phyloP scores from a whole-genome alignment of 2,797 vertebrate species.

The Gorsachius magnificus region DNA sequence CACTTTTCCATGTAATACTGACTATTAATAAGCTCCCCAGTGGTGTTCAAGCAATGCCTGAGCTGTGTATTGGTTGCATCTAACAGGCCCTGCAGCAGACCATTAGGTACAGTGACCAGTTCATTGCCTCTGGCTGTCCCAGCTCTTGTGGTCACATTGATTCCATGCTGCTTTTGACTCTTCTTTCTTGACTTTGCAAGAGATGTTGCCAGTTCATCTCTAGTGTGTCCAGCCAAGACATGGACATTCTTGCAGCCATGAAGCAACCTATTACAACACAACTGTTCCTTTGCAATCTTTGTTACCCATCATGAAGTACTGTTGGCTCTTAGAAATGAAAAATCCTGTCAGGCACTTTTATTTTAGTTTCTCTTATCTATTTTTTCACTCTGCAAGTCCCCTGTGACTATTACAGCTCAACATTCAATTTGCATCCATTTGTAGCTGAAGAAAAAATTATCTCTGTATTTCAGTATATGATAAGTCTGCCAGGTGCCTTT shows the following conservation, averaged over 20 bases:
- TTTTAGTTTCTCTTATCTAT: neutral
- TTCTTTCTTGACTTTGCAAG: neutral
- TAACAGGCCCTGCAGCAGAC: neutral
- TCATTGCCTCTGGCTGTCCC: neutral
- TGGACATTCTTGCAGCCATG: neutral
- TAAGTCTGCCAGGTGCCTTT: slow-evolving; percentile 41
- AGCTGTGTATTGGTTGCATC: neutral
- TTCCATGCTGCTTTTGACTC: neutral
- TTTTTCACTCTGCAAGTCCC: neutral
- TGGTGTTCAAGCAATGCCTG: accelerated
- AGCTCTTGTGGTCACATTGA: neutral
- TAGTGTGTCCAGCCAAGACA: neutral
- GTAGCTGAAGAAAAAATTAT: slow-evolving; percentile 3
- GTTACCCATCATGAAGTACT: neutral
- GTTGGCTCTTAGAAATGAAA: neutral
- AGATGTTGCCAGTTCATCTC: neutral
- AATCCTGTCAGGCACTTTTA: neutral
- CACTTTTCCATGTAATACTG: neutral
- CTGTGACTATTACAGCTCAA: neutral
- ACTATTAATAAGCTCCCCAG: neutral
- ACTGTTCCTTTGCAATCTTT: neutral
- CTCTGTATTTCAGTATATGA: neutral
- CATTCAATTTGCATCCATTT: slow-evolving; percentile 52
- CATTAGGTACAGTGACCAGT: neutral
- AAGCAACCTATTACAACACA: neutral